phyloP scores from a whole-genome alignment of 2,888 invertebrate genomes.

The Pseudanteris insignis region DNA sequence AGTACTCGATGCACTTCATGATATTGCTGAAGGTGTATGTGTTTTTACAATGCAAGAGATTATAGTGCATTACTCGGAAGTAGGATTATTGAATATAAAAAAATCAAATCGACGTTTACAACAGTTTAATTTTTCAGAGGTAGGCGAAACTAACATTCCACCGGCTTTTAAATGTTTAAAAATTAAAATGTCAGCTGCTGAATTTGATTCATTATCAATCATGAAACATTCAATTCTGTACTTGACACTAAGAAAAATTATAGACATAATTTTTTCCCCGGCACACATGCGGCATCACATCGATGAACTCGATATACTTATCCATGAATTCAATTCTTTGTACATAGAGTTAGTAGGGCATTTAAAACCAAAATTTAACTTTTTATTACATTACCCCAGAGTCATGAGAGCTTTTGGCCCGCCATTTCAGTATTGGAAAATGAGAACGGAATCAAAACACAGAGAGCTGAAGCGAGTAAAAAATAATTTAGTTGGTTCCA shows the following conservation, averaged over 20 bases:
- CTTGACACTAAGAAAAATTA: background rate
- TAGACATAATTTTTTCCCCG: background rate
- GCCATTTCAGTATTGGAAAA: background rate
- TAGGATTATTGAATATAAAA: background rate
- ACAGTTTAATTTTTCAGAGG: background rate
- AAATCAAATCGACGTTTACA: background rate
- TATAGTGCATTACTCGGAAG: background rate
- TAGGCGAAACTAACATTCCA: background rate
- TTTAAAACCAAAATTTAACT: background rate
- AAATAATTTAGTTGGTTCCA: background rate
- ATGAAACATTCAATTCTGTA: background rate
- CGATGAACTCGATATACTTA: background rate
- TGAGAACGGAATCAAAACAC: slow-evolving; percentile 2
- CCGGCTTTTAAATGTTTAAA: background rate
- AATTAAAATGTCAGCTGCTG: slow-evolving; percentile 4
- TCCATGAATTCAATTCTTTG: background rate
- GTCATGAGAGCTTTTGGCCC: slow-evolving; percentile 1
- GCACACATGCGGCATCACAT: background rate
- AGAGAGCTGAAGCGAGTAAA: background rate
- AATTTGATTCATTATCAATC: too few species aligned
- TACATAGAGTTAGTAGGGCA: background rate
- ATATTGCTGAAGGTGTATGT: background rate
- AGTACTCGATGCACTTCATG: slow-evolving; percentile 1
- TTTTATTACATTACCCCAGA: background rate
- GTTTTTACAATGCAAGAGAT: slow-evolving; percentile 1